Evolutionary conservation across 2,888 invertebrate species (phyloP).

Genomic region (Zaprionus obscuricornis): DNA sequence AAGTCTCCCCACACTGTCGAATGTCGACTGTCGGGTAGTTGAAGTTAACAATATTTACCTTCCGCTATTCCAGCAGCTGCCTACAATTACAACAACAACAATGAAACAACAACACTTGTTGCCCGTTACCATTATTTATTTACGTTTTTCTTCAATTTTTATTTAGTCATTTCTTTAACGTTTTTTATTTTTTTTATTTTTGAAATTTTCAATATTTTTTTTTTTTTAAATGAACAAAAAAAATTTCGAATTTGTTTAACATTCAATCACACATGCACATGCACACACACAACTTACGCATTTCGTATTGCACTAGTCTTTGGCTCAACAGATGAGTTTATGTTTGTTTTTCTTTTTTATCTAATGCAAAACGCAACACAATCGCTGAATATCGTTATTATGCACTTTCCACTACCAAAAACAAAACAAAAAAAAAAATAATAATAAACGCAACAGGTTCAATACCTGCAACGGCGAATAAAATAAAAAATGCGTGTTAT

Average conservation of each 20-base stretch:
- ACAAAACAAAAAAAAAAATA: conserved; percentile 40
- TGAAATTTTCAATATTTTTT: conserved; percentile 16
- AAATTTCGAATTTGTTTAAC: conserved; percentile 50
- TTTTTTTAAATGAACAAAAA: conserved; percentile 48
- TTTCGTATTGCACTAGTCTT: conserved; percentile 7
- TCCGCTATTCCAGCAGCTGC: conserved; percentile 41
- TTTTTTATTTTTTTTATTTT: background rate
- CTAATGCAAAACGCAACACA: conserved; percentile 24
- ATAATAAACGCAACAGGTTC: conserved; percentile 52
- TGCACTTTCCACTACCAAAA: conserved; percentile 50
- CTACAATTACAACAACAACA: conserved; percentile 23
- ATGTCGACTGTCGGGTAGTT: no score
- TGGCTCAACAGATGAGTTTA: conserved; percentile 17
- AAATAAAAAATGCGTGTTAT: conserved; percentile 9
- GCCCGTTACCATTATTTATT: conserved; percentile 32
- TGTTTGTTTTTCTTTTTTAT: conserved; percentile 39
- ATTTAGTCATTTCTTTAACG: conserved; percentile 1
- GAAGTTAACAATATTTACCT: conserved; percentile 49
- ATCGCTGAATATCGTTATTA: conserved; percentile 41
- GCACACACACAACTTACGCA: conserved; percentile 34
- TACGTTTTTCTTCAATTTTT: conserved; percentile 9
- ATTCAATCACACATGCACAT: conserved; percentile 48
- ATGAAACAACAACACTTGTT: conserved; percentile 38
- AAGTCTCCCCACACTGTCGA: no score
- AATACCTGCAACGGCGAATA: conserved; percentile 11